Conservation (phyloP, 1,140 invertebrate species). For the Rhagoletis pomonella region DNA sequence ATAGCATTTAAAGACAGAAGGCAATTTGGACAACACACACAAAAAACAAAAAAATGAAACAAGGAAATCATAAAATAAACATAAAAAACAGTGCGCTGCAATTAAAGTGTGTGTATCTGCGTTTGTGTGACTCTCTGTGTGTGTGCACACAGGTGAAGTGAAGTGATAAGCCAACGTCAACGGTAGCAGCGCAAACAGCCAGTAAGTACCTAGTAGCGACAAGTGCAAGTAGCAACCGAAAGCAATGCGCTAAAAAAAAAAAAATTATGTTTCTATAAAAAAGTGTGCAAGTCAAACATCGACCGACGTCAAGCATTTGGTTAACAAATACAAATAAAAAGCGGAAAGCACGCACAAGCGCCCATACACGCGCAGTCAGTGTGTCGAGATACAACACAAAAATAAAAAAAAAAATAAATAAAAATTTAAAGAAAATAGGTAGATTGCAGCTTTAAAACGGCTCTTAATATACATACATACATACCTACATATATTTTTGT, state of each 20-base stretch:
- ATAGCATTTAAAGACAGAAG: not conserved
- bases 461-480: not conserved
- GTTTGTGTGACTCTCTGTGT: no score
- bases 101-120: not conserved
- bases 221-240: constrained; percentile 46
- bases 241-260: not conserved
- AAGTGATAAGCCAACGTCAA: constrained; percentile 1
- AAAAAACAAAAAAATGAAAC: not conserved
- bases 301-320: not conserved
- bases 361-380: not conserved
- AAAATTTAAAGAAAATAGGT: not conserved
- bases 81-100: not conserved
- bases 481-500: not conserved
- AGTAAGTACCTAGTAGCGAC: not conserved
- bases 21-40: not conserved
- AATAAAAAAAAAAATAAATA: not conserved
- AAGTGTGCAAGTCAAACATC: constrained; percentile 32
- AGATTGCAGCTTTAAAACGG: not conserved
- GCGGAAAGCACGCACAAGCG: not conserved
- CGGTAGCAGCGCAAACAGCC: not conserved
- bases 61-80: not conserved
- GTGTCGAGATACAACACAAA: not conserved
- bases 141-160: constrained; percentile 5
- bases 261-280: not conserved
- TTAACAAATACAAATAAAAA: not conserved